Conservation (phyloP, 2,797 vertebrate genomes). For the Crenuchus spilurus region DNA sequence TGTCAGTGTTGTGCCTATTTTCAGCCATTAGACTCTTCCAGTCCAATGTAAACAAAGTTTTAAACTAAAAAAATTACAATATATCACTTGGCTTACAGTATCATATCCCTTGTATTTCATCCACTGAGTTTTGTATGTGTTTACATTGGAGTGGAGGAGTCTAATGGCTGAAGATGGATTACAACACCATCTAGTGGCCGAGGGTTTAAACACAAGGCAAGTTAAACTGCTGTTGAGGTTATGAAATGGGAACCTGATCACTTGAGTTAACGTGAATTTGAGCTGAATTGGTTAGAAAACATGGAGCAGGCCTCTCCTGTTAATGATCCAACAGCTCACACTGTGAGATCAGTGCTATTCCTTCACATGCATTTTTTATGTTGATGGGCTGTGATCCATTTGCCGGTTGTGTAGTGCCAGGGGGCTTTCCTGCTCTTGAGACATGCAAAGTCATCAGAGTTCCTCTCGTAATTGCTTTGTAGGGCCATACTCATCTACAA, state of each 20-base stretch:
- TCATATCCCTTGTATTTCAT: too few relatives aligned
- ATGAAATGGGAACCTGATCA: not conserved
- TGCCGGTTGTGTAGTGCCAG: conserved; percentile 18
- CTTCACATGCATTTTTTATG: conserved; percentile 25
- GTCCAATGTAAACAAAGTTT: too few relatives aligned
- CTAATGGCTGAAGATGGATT: too few relatives aligned
- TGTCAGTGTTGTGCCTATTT: too few relatives aligned
- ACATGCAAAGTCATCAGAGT: conserved; percentile 30
- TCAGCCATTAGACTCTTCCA: too few relatives aligned
- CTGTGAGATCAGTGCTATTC: not conserved
- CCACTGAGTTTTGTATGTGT: too few relatives aligned
- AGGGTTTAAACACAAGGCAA: too few relatives aligned
- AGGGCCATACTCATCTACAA: conserved; percentile 1
- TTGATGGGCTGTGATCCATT: not conserved
- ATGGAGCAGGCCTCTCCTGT: not conserved
- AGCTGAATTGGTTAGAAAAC: not conserved
- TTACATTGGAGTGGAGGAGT: too few relatives aligned
- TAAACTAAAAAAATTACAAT: too few relatives aligned
- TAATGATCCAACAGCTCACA: not conserved
- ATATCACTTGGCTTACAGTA: too few relatives aligned
- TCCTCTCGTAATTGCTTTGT: conserved; percentile 11
- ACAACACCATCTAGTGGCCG: too few relatives aligned
- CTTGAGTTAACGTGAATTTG: not conserved
- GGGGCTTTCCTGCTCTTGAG: conserved; percentile 24
- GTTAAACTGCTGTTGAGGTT: not conserved